phyloP scores from a whole-genome alignment of 1,140 invertebrate species.

The Polypedilum pembai region DNA sequence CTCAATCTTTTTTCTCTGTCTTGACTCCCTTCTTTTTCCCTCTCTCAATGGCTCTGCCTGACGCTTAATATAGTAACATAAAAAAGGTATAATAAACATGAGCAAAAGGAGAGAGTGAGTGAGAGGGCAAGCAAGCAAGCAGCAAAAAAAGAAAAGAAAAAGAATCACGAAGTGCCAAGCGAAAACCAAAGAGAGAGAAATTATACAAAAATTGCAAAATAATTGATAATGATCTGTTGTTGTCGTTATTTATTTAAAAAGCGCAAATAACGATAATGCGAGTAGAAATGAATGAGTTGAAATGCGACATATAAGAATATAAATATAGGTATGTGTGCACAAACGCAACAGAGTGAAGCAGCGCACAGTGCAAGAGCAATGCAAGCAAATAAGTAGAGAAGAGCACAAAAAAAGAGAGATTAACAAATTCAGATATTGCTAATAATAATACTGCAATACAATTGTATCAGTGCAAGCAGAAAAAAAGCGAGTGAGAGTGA shows the following conservation, averaged over 20 bases:
- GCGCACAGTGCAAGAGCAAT: background rate
- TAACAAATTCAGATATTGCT: constrained; percentile 18
- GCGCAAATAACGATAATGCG: constrained; percentile 16
- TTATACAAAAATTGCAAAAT: constrained; percentile 14
- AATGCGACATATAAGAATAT: constrained; percentile 18
- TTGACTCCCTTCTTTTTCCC: no score
- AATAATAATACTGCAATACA: constrained; percentile 13
- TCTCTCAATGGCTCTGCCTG: background rate
- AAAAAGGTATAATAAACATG: no score
- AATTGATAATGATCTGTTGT: constrained; percentile 18
- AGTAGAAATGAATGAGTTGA: constrained; percentile 13
- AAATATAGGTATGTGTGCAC: background rate
- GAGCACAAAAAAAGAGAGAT: background rate
- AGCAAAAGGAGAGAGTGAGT: background rate
- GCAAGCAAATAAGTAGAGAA: background rate
- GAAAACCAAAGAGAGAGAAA: constrained; percentile 12
- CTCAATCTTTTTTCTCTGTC: no score
- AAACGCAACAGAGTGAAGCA: no score
- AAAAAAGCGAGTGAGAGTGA: no score
- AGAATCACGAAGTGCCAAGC: constrained; percentile 15
- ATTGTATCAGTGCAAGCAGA: background rate
- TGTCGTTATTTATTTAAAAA: constrained; percentile 14
- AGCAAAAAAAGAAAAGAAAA: background rate
- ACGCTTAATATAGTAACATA: background rate
- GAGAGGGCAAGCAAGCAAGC: background rate